Conservation (phyloP, 1,140 invertebrate species). For the Watersipora subatra region DNA sequence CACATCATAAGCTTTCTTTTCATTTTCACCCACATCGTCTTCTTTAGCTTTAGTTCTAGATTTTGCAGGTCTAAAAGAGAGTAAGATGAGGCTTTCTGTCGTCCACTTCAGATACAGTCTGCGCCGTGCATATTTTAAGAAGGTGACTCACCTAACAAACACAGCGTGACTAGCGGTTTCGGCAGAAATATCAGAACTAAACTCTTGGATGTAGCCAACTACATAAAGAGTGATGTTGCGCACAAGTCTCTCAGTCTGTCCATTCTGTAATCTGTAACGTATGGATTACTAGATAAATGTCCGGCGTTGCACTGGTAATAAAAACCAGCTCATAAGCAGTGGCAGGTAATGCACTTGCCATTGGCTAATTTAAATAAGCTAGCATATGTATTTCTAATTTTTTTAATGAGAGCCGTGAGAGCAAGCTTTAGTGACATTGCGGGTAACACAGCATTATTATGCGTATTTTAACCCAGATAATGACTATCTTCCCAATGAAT, state of each 20-base stretch:
- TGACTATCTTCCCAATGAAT: too few relatives aligned
- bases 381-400: too few relatives aligned
- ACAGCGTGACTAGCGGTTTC: background rate
- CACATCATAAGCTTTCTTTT: background rate
- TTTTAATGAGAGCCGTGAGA: too few relatives aligned
- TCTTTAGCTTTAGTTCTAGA: background rate
- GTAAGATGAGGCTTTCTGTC: background rate
- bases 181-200: background rate
- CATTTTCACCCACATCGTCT: background rate
- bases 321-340: too few relatives aligned
- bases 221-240: background rate
- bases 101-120: background rate
- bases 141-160: background rate
- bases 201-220: background rate
- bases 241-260: background rate
- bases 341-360: too few relatives aligned
- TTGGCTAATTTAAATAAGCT: too few relatives aligned
- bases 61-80: background rate
- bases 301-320: too few relatives aligned
- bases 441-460: too few relatives aligned
- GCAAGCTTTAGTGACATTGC: too few relatives aligned
- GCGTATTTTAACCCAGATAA: too few relatives aligned
- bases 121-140: background rate
- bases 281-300: too few relatives aligned
- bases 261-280: background rate